Evolutionary conservation across 2,113 vertebrate species (phyloP).

Genomic region (Atrichornis clamosus): DNA sequence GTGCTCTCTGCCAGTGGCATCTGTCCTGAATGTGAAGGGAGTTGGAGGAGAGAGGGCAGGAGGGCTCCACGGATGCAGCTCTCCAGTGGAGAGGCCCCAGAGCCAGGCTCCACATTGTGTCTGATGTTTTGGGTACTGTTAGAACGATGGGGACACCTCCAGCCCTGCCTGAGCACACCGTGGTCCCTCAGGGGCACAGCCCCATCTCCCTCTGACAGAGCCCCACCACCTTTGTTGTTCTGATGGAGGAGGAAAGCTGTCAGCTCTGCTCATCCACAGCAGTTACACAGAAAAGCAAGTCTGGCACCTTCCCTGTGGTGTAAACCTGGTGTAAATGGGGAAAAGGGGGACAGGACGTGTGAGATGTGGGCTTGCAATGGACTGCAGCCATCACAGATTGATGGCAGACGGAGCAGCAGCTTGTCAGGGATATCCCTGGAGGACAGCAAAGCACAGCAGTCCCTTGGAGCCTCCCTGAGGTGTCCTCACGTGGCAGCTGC

Average conservation of each 20-base stretch:
- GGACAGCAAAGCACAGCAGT: background rate
- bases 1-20: background rate
- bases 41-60: background rate
- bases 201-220: background rate
- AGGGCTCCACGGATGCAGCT: fast-evolving
- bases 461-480: background rate
- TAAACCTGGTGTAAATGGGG: background rate
- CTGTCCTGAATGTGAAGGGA: background rate
- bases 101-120: background rate
- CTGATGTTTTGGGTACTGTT: fast-evolving
- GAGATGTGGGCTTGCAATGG: background rate
- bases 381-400: fast-evolving
- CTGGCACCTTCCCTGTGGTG: background rate
- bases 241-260: background rate
- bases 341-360: background rate
- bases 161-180: background rate
- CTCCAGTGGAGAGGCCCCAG: background rate
- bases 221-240: fast-evolving
- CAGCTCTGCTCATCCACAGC: background rate
- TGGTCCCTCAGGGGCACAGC: too few relatives aligned
- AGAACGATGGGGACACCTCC: background rate
- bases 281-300: background rate
- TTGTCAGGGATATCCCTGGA: fast-evolving
- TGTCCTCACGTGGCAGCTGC: background rate
- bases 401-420: background rate